Evolutionary conservation across 2,797 vertebrate species (phyloP).

Genomic region (Botia almorhae): DNA sequence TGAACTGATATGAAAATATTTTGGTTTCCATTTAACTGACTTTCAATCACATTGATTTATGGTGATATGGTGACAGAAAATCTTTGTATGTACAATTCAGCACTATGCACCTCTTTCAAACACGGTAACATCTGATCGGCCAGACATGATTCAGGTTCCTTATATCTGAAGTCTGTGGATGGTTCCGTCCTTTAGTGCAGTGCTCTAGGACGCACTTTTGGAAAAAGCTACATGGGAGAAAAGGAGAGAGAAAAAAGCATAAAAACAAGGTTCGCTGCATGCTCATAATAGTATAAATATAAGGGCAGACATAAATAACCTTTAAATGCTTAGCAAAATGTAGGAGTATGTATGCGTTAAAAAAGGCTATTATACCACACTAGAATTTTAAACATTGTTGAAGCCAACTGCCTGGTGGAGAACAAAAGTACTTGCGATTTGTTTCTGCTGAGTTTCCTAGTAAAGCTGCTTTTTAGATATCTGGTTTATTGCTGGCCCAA

Average conservation of each 20-base stretch:
- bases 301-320: neutral
- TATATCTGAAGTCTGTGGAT: neutral
- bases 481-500: too few species aligned
- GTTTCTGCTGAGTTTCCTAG: neutral
- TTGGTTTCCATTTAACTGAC: slow-evolving; percentile 21
- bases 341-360: neutral
- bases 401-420: neutral
- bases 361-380: neutral
- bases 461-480: too few species aligned
- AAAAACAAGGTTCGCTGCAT: neutral
- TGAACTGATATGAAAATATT: neutral
- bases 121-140: neutral
- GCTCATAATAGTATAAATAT: too few species aligned
- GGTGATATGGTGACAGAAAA: too few species aligned
- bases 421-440: neutral
- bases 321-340: neutral
- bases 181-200: slow-evolving; percentile 67
- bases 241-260: slow-evolving; percentile 7
- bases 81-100: too few species aligned
- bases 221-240: slow-evolving; percentile 75
- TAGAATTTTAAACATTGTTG: neutral
- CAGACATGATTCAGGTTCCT: neutral
- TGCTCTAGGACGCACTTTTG: slow-evolving; percentile 78
- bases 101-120: neutral
- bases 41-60: neutral